Evolutionary conservation across 2,888 invertebrate species (phyloP).

Genomic region (Arrhopalites spinosus): DNA sequence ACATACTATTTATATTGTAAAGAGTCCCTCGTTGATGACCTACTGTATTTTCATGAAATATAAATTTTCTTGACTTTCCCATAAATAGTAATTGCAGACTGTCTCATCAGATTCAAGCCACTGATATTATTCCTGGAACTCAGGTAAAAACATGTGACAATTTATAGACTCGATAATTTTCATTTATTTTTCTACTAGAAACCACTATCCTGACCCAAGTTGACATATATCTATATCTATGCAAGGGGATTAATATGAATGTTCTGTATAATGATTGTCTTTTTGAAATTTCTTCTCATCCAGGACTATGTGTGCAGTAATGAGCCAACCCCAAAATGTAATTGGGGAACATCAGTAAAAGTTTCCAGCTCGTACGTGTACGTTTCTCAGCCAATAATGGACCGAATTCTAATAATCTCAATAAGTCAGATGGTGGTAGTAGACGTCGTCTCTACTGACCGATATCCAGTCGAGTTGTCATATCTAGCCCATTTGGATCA

Average conservation of each 20-base stretch:
- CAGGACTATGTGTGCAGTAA: slow-evolving; percentile 71
- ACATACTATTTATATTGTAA: too few relatives aligned
- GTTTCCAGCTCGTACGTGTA: slow-evolving; percentile 74
- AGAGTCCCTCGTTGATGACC: too few relatives aligned
- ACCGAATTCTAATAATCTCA: slow-evolving; percentile 73
- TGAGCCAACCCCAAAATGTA: slow-evolving; percentile 70
- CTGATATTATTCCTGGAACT: slow-evolving; percentile 73
- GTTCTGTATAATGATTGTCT: too few relatives aligned
- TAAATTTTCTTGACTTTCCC: too few relatives aligned
- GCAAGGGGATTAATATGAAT: too few relatives aligned
- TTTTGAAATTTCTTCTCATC: slow-evolving; percentile 41
- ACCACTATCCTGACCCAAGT: too few relatives aligned
- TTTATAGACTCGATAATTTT: too few relatives aligned
- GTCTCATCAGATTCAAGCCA: slow-evolving; percentile 72
- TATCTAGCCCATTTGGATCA: slow-evolving; percentile 75
- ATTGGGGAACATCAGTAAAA: slow-evolving; percentile 74
- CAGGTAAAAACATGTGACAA: slow-evolving; percentile 61
- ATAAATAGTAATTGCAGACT: slow-evolving; percentile 69
- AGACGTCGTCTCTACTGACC: slow-evolving; percentile 73
- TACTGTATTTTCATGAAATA: too few relatives aligned
- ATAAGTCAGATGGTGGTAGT: slow-evolving; percentile 74
- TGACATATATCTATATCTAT: too few relatives aligned
- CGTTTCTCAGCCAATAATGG: slow-evolving; percentile 72
- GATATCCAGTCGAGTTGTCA: slow-evolving; percentile 71
- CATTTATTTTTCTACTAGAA: too few relatives aligned